These are phyloP conservation scores for Mellilla xanthometata DNA, from an alignment of 2,888 invertebrate genomes.

Conservation along the genomic window DNA sequence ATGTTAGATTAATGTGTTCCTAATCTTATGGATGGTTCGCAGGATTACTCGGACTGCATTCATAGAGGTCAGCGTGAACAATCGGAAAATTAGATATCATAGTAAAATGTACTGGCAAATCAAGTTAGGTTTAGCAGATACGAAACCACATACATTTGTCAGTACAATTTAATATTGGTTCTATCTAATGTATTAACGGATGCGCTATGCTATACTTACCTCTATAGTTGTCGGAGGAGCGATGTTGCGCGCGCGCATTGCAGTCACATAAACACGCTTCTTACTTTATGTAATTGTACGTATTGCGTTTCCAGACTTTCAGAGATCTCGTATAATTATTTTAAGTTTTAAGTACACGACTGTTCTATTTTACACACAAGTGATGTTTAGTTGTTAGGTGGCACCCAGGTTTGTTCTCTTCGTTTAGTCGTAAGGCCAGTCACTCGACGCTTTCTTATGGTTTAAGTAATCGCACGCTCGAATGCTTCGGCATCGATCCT, in stretches of 20 bases:
- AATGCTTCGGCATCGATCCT: conserved; percentile 34
- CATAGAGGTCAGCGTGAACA: too few species aligned
- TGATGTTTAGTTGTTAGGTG: conserved; percentile 62
- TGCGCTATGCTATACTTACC: too few species aligned
- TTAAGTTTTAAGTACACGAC: conserved; percentile 75
- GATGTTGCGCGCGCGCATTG: conserved; percentile 5
- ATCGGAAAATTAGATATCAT: too few species aligned
- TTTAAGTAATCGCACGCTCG: conserved; percentile 47
- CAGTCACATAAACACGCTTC: conserved; percentile 44
- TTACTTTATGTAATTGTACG: conserved; percentile 68
- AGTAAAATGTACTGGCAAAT: too few species aligned
- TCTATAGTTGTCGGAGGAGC: too few species aligned
- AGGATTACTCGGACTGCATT: too few species aligned
- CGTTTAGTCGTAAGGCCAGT: conserved; percentile 50
- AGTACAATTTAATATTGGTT: too few species aligned
- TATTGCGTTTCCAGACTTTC: conserved; percentile 81
- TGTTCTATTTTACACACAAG: conserved; percentile 66
- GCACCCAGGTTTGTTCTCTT: conserved; percentile 42
- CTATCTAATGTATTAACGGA: too few species aligned
- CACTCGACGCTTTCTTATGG: conserved; percentile 45
- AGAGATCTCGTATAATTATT: conserved; percentile 79
- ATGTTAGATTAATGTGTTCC: conserved; percentile 23
- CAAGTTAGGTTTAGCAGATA: too few species aligned
- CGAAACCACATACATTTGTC: too few species aligned
- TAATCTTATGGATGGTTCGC: too few species aligned